A percentile compares a stretch with the other conserved stretches of the same genome.
Evolutionary conservation across 2,113 vertebrate genomes (phyloP).

Genomic region (Athene noctua): DNA sequence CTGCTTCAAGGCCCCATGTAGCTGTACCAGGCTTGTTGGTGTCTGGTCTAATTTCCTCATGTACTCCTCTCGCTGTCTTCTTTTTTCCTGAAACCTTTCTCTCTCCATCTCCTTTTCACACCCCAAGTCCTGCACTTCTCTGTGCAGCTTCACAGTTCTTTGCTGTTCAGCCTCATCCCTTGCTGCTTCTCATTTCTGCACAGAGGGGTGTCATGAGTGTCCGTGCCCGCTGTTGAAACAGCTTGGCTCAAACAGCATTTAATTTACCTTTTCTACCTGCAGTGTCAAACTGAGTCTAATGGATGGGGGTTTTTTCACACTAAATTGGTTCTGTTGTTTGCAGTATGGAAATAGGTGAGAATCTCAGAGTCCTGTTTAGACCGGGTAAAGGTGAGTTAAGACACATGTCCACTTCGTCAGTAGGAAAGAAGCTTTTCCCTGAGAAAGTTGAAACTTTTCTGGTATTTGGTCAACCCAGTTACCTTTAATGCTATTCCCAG

Average conservation of each 20-base stretch:
- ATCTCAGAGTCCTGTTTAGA: neutral
- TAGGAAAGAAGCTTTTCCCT: neutral
- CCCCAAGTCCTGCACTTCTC: fast-evolving
- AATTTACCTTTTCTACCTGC: neutral
- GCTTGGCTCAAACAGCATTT: neutral
- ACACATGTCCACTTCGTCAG: neutral
- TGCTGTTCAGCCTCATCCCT: neutral
- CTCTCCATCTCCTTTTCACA: neutral
- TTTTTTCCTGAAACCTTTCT: neutral
- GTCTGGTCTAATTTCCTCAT: neutral
- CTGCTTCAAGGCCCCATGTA: neutral
- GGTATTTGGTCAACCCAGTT: neutral
- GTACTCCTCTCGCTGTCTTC: neutral
- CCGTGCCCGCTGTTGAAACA: fast-evolving
- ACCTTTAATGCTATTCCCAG: neutral
- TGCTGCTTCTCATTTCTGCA: neutral
- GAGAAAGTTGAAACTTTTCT: neutral
- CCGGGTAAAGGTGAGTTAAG: neutral
- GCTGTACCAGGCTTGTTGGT: neutral
- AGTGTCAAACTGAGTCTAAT: neutral
- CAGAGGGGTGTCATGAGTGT: fast-evolving
- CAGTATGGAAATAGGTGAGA: neutral
- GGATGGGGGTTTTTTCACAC: fast-evolving
- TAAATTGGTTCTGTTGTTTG: neutral
- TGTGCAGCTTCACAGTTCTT: neutral